Evolutionary conservation across 2,797 vertebrate species (phyloP), one percentile per base, ranked within the genome.

Genomic region (Forpus xanthops): DNA sequence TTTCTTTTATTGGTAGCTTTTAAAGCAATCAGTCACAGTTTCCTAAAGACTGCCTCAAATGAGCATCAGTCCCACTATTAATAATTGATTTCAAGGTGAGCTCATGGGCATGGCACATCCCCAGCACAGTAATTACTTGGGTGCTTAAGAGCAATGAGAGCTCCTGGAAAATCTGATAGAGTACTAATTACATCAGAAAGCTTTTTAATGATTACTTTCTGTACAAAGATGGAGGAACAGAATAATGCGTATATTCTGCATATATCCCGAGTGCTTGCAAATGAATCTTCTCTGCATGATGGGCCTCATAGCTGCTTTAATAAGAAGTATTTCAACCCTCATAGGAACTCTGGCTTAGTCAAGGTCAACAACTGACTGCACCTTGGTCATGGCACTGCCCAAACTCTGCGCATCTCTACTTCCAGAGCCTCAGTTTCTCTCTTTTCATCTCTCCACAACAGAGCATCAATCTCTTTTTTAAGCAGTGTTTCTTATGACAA

Each of bases 41-140:
- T 90, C 68, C 45, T 55, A 42, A 82, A 89, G 82, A 68, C 55
- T 90, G 71, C 44, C 56, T 95, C 75, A 74, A 87, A 71, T 35
- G 45, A 89, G 33, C 30, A 5, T 44, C 84, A 92, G 65, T 31
- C 33, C 15, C n/a, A 20, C 78, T 92, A 23, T 80, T 72, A 87
- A 82, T 95, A 56, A 91, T 83, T 62, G 65, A 87, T 93, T 96
- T 96, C 93, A 96, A 96, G 92, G 89, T 95, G 90, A 96, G 79
- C 72, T 96, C 90, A 95, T 61, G 89, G 87, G 75, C 87, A 83
- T 92, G 92, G 85, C 92, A 96, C 80, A 89, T 80, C 93, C 75
- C 89, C 94, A 91, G 87, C 87, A 73, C 70, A 64, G 62, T 91
- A 93, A 95, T 95, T 97, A 70, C 76, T 19, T 44, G 56, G 30